Evolutionary conservation across 2,797 vertebrate genomes (phyloP).

Genomic region (Macroramphosus scolopax): DNA sequence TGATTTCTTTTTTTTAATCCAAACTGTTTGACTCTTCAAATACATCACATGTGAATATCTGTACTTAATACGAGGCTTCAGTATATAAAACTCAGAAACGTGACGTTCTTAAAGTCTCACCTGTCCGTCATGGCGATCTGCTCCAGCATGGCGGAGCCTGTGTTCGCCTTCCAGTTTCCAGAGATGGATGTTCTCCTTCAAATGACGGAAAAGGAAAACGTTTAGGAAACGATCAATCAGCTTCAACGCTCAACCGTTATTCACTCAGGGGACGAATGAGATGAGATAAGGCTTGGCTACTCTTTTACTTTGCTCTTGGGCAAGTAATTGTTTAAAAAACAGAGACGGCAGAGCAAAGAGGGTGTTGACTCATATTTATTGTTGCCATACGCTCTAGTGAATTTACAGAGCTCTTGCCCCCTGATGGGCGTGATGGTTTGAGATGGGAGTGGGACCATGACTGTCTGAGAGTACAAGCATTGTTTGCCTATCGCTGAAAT

Average conservation of each 20-base stretch:
- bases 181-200: slow-evolving; percentile 90
- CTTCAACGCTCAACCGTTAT: slow-evolving; percentile 11
- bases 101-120: too few relatives aligned
- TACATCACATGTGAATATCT: too few relatives aligned
- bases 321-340: slow-evolving; percentile 21
- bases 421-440: slow-evolving; percentile 31
- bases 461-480: not conserved
- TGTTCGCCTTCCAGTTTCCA: slow-evolving; percentile 95
- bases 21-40: not conserved
- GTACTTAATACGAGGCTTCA: too few relatives aligned
- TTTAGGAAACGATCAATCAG: not conserved
- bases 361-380: slow-evolving; percentile 27
- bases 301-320: slow-evolving; percentile 5
- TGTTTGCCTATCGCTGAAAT: slow-evolving; percentile 1
- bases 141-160: slow-evolving; percentile 91
- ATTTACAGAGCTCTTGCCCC: slow-evolving; percentile 17
- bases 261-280: slow-evolving; percentile 12
- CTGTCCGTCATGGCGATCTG: slow-evolving; percentile 93
- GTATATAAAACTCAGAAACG: too few relatives aligned
- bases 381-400: slow-evolving; percentile 10
- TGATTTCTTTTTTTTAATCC: not conserved
- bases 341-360: slow-evolving; percentile 29
- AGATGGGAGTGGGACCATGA: slow-evolving; percentile 3
- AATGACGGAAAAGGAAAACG: slow-evolving; percentile 8
- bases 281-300: slow-evolving; percentile 36